Evolutionary conservation across 2,888 invertebrate genomes (phyloP), one percentile per base, ranked within the genome.

Genomic region (Ferrisia virgata): DNA sequence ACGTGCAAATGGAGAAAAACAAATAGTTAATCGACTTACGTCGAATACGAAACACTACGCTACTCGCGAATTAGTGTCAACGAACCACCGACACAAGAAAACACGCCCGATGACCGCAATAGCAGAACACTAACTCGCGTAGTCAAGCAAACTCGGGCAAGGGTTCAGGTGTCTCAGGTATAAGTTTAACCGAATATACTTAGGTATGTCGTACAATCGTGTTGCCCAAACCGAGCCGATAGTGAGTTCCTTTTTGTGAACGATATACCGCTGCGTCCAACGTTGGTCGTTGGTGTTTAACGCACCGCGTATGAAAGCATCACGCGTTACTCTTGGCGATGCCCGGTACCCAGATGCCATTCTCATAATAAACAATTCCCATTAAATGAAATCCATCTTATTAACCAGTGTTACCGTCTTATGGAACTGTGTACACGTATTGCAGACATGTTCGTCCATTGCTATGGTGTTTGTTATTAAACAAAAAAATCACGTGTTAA

Each of bases 71-170:
- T 76, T 36, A 18, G 18, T 36, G 36, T 36, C 36, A 36, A 36
- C 18, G n/a, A n/a, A 36, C n/a, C 33, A n/a, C n/a, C 36, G 36
- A 76, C 72, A 76, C 11, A 18, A 79, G 43, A 8, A 39, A 78
- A 43, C 79, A 79, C 79, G 79, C 79, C 79, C 79, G 79, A 47
- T 79, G 79, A 79, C 79, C 79, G 79, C 79, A 36, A 79, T 79
- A 79, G 43, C 28, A 79, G 43, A 79, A 79, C 79, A 11, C 25
- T 8, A 79, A 79, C 79, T 79, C 79, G 47, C 40, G 40, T 40
- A 43, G 43, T 43, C 43, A 22, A 53, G 6, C 22, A 31, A 40
- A 79, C 79, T 79, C 79, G 79, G 79, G 31, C 79, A 79, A 79
- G 79, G 79, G 79, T 79, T 79, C 79, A 79, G 47, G 79, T 79